Base-by-base conservation (phyloP, 2,797 vertebrate species). In the Coluber constrictor region DNA sequence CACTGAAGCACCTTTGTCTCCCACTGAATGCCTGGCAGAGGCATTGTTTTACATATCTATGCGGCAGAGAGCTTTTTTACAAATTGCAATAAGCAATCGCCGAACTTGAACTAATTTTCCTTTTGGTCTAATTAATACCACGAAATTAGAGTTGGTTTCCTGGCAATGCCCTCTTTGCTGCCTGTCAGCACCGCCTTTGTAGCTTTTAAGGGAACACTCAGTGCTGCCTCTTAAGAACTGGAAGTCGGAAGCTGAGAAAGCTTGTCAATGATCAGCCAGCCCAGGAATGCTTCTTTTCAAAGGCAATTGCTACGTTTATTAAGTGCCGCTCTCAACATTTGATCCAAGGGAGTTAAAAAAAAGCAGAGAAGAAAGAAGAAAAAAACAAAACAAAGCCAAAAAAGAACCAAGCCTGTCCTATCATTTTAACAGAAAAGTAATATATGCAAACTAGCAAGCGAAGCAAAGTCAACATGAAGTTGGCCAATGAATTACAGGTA, bases 1-100 rank as follows among this genome's bases (percentile, higher is more conserved):
- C 94, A 96, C 96, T 96, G 96, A 97, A 47, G 96, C 97, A 97
- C 94, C 87, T 97, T 96, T 94, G 93, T 96, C 96, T 96, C 95
- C 94, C 93, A 93, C 60, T 88, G 92, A 96, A 97, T 93, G 95
- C 94, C 95, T 97, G 95, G 94, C 92, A 59, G 43, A 92, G 61
- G 91, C 94, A 95, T 95, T 97, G 93, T 93, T 97, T 97, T 97
- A 97, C 93, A 20, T 96, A 96, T 91, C 90, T 96, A 83, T n/a
- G 7, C 3, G 0, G 83, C 92, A 92, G 93, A 94, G 95, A 93
- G 89, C n/a, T 94, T 92, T 95, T 97, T 96, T 95, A 96, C 94
- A 97, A 97, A 97, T 92, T 94, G 66, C 94, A 96, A 91, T 91
- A 96, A 92, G 91, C 93, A 95, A 94, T 90, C 47, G 88, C 92